phyloP scores from a whole-genome alignment of 2,797 vertebrate species.

The Microtus obscurus region DNA sequence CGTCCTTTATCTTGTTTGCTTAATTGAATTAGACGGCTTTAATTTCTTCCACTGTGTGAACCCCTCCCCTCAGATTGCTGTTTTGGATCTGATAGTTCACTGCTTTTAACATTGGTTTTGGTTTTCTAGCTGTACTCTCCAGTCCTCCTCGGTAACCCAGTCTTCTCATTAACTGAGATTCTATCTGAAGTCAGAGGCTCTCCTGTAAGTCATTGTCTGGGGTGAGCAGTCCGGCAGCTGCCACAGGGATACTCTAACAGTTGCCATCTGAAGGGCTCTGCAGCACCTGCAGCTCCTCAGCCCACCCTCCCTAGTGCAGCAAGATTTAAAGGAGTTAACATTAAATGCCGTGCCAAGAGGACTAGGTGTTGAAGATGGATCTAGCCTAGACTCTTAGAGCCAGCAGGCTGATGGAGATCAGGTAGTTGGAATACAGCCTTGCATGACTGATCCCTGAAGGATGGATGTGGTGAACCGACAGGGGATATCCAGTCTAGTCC shows the following conservation, averaged over 20 bases:
- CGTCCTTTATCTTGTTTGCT: not conserved
- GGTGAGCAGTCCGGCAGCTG: not conserved
- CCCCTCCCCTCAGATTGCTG: not conserved
- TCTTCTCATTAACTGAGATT: conserved; percentile 43
- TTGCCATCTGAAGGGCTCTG: not conserved
- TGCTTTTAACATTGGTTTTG: conserved; percentile 2
- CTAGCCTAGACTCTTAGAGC: not conserved
- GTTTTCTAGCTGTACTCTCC: not conserved
- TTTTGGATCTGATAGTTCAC: not conserved
- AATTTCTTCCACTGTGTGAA: not conserved
- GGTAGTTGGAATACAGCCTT: not conserved
- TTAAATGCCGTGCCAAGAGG: not conserved
- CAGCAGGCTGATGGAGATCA: not conserved
- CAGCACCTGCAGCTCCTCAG: too few species aligned
- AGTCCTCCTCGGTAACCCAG: not conserved
- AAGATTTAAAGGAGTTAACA: not conserved
- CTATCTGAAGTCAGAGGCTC: conserved; percentile 1
- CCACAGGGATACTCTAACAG: not conserved
- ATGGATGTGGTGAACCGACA: not conserved
- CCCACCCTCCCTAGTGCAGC: not conserved
- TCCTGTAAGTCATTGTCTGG: not conserved
- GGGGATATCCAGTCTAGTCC: not conserved
- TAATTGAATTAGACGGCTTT: not conserved
- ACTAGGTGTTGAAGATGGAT: not conserved
- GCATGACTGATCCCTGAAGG: not conserved